These are phyloP conservation scores for Sarcophaga peregrina DNA, from an alignment of 1,140 invertebrate genomes.

Conservation along the genomic window DNA sequence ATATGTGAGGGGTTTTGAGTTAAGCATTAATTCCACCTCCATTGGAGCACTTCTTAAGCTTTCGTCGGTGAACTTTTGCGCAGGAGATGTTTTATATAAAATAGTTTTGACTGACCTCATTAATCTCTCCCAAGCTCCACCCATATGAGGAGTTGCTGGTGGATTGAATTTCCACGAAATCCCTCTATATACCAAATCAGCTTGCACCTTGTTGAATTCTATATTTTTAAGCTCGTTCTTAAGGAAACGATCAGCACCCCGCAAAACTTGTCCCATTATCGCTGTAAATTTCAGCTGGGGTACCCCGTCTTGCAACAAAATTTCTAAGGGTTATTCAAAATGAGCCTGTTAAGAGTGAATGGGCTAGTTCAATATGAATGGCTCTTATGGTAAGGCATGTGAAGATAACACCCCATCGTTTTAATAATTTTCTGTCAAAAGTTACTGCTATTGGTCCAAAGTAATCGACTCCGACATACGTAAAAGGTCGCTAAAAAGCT, in stretches of 20 bases:
- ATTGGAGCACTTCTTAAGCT: constrained; percentile 38
- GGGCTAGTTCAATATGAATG: constrained; percentile 49
- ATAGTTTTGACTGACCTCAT: constrained; percentile 45
- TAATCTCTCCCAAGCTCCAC: constrained; percentile 51
- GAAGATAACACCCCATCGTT: constrained; percentile 51
- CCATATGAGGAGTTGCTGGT: constrained; percentile 55
- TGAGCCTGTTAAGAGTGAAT: constrained; percentile 42
- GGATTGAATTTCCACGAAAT: constrained; percentile 57
- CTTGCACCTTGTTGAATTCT: constrained; percentile 16
- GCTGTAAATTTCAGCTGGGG: constrained; percentile 51
- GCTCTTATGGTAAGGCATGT: constrained; percentile 49
- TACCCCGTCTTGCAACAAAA: no score
- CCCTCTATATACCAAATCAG: background rate
- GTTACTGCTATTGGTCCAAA: constrained; percentile 47
- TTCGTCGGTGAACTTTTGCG: background rate
- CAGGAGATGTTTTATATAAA: constrained; percentile 43
- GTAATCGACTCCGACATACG: constrained; percentile 41
- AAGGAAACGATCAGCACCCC: constrained; percentile 53
- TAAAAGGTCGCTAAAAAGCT: constrained; percentile 39
- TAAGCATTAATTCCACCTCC: constrained; percentile 53
- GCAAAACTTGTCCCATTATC: constrained; percentile 65
- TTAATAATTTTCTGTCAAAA: constrained; percentile 46
- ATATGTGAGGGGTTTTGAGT: constrained; percentile 46
- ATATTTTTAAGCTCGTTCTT: constrained; percentile 20
- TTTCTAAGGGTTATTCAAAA: constrained; percentile 46